These are phyloP conservation scores for Columba guinea DNA, from an alignment of 2,797 vertebrate genomes.

Conservation along the genomic window DNA sequence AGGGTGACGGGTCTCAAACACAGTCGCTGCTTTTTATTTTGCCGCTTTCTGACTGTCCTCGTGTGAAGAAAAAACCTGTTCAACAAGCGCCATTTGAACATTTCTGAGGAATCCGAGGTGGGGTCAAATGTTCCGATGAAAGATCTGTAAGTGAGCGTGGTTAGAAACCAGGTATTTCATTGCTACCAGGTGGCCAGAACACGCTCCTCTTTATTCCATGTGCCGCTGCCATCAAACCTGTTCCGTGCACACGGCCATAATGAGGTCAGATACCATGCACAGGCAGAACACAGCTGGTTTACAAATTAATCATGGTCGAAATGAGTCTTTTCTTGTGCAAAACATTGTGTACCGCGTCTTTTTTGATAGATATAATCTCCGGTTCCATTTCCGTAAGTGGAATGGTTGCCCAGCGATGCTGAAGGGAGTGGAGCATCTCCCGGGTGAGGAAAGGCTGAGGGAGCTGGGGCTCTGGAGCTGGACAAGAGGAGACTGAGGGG, in stretches of 20 bases:
- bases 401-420: background rate
- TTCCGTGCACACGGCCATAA: background rate
- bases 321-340: background rate
- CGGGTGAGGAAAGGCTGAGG: no score
- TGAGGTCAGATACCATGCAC: constrained; percentile 24
- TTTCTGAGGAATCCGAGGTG: background rate
- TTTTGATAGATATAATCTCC: background rate
- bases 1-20: background rate
- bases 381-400: background rate
- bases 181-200: background rate
- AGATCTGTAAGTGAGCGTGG: background rate
- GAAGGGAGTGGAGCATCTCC: no score
- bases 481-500: no score
- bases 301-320: constrained; percentile 23
- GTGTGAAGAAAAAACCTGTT: background rate
- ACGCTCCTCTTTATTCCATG: background rate
- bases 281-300: constrained; percentile 36
- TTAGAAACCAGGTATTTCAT: background rate
- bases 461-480: no score
- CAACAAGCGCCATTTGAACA: background rate
- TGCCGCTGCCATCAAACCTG: background rate
- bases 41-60: background rate
- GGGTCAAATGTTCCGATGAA: background rate
- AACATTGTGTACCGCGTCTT: background rate
- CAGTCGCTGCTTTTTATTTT: accelerated